A percentile compares a stretch with the other conserved stretches of the same genome.
These are phyloP conservation scores for Rhabditoides inermis DNA, from an alignment of 2,888 invertebrate genomes.

Conservation along the genomic window DNA sequence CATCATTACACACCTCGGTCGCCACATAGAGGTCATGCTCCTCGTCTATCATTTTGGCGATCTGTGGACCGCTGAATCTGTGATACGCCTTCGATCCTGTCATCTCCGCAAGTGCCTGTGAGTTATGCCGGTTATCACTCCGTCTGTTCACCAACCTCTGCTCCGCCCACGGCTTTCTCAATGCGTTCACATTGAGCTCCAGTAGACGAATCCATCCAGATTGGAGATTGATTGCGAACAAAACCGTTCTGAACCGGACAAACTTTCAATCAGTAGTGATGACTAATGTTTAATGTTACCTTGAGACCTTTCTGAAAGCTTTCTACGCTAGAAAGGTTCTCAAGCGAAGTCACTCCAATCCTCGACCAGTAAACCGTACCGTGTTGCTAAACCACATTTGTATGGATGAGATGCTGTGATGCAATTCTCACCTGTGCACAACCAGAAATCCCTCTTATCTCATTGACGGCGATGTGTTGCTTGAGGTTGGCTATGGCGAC, in stretches of 20 bases:
- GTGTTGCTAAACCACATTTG: conserved; percentile 69
- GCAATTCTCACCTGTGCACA: conserved; percentile 71
- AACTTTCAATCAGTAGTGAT: not conserved
- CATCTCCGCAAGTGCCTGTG: conserved; percentile 18
- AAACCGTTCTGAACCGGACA: conserved; percentile 61
- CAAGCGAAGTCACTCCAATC: conserved; percentile 65
- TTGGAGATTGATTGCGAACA: conserved; percentile 71
- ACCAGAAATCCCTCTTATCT: conserved; percentile 76
- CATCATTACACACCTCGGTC: too few relatives aligned
- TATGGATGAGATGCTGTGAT: not conserved
- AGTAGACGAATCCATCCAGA: conserved; percentile 93
- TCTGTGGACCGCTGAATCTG: conserved; percentile 85
- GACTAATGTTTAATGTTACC: conserved; percentile 3
- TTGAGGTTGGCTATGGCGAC: conserved; percentile 69
- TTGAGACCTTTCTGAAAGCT: conserved; percentile 13
- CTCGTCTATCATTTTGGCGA: conserved; percentile 73
- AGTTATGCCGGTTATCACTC: not conserved
- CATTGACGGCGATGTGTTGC: conserved; percentile 70
- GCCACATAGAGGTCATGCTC: conserved; percentile 66
- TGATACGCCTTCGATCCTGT: conserved; percentile 82
- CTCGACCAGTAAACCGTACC: conserved; percentile 90
- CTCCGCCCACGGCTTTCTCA: conserved; percentile 73
- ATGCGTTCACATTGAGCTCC: conserved; percentile 68
- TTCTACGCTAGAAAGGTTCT: conserved; percentile 62
- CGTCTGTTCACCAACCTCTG: conserved; percentile 58